Evolutionary conservation across 2,888 invertebrate genomes (phyloP).

Genomic region (Cecidostiba fungosa): DNA sequence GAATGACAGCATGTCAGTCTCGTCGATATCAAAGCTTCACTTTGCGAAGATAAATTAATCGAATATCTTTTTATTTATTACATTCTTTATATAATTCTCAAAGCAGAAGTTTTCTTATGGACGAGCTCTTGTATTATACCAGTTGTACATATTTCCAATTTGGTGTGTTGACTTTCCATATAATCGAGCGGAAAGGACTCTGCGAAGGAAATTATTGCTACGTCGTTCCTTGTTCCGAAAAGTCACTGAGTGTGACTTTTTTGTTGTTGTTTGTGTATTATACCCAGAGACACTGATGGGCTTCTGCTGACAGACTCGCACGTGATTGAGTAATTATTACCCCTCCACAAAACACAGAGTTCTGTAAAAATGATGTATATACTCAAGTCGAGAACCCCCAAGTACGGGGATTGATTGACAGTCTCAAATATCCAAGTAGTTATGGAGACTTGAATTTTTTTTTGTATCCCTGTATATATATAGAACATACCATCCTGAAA

Average conservation of each 20-base stretch:
- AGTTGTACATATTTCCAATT: slow-evolving; percentile 39
- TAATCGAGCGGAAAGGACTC: slow-evolving; percentile 46
- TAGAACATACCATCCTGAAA: slow-evolving; percentile 42
- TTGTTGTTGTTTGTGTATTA: neutral
- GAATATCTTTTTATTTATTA: too few species aligned
- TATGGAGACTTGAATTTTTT: slow-evolving; percentile 19
- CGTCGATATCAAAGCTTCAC: slow-evolving; percentile 31
- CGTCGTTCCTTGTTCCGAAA: slow-evolving; percentile 26
- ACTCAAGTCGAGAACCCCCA: slow-evolving; percentile 49
- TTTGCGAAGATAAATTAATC: neutral
- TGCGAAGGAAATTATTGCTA: slow-evolving; percentile 42
- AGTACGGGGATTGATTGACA: slow-evolving; percentile 55
- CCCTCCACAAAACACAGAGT: neutral
- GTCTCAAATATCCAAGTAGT: slow-evolving; percentile 35
- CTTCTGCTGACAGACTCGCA: slow-evolving; percentile 57
- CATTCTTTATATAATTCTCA: neutral
- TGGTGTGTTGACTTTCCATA: slow-evolving; percentile 47
- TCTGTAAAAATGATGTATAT: neutral
- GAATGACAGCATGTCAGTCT: slow-evolving; percentile 32
- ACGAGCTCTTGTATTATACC: neutral
- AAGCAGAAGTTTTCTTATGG: slow-evolving; percentile 18
- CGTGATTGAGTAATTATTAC: slow-evolving; percentile 38
- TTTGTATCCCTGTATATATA: slow-evolving; percentile 36
- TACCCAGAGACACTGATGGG: slow-evolving; percentile 44
- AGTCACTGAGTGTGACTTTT: slow-evolving; percentile 34